Conservation (phyloP, 2,797 vertebrate species). For the Melanotaenia maccullochi region DNA sequence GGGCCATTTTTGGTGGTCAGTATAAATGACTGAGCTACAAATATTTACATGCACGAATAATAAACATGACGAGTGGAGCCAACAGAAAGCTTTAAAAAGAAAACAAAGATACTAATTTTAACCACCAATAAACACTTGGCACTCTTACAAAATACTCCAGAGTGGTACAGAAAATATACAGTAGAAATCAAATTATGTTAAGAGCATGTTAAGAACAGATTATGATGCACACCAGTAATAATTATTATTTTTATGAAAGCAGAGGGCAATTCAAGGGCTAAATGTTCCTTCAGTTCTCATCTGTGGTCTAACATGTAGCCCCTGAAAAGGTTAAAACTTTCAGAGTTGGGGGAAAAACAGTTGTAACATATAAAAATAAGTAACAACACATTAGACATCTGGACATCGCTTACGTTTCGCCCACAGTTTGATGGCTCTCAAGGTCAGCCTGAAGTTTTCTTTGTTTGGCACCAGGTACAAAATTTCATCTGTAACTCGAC, state of each 20-base stretch:
- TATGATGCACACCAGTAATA: no score
- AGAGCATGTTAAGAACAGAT: no score
- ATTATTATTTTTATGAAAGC: no score
- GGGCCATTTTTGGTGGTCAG: no score
- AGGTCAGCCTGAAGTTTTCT: constrained; percentile 94
- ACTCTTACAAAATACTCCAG: neutral
- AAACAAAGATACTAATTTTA: no score
- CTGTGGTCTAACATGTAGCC: neutral
- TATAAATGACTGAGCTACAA: neutral
- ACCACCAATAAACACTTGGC: neutral
- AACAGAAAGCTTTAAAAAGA: no score
- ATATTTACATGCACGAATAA: neutral
- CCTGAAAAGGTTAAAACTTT: neutral
- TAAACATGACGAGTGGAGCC: neutral
- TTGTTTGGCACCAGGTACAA: constrained; percentile 96
- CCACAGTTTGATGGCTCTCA: constrained; percentile 97
- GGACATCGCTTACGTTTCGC: constrained; percentile 91
- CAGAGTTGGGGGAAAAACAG: neutral
- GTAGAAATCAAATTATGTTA: no score
- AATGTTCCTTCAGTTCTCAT: no score
- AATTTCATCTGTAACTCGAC: constrained; percentile 98
- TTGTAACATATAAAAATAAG: neutral
- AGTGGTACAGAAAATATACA: no score
- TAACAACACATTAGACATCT: neutral
- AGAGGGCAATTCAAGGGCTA: no score